These are phyloP conservation scores for Chrysolina oricalcia DNA, from an alignment of 2,888 invertebrate genomes.

Conservation along the genomic window DNA sequence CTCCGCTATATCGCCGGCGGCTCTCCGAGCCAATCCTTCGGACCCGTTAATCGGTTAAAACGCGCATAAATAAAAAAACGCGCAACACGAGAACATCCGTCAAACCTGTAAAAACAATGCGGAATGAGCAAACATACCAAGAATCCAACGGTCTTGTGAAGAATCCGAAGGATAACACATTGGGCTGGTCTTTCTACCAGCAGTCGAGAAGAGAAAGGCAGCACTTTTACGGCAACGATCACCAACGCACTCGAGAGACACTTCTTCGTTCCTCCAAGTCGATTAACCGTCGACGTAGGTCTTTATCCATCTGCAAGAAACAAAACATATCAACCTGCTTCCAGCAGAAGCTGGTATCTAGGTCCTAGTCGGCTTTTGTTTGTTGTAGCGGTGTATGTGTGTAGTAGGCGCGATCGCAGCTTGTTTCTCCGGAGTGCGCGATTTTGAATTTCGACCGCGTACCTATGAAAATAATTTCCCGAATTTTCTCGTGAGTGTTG, in stretches of 20 bases:
- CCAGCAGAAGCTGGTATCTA: constrained; percentile 49
- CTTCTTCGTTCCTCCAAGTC: constrained; percentile 28
- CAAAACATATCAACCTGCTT: constrained; percentile 38
- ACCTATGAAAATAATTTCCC: background rate
- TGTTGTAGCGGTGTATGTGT: constrained; percentile 11
- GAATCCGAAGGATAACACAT: constrained; percentile 28
- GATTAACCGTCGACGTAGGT: background rate
- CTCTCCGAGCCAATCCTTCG: constrained; percentile 1
- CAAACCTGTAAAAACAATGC: constrained; percentile 28
- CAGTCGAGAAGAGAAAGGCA: constrained; percentile 48
- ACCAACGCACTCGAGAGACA: constrained; percentile 34
- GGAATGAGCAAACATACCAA: constrained; percentile 37
- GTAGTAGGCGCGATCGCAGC: background rate
- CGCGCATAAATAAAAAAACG: constrained; percentile 10
- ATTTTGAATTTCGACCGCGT: constrained; percentile 8
- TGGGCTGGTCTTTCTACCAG: constrained; percentile 29
- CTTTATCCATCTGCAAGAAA: constrained; percentile 42
- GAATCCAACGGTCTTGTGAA: constrained; percentile 41
- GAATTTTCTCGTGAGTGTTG: background rate
- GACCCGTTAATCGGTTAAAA: constrained; percentile 21
- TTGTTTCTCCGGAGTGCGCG: background rate
- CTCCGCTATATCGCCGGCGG: background rate
- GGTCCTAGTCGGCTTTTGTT: constrained; percentile 44
- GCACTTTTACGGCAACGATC: constrained; percentile 49
- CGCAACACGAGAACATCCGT: constrained; percentile 18